Evolutionary conservation across 2,797 vertebrate species (phyloP), one percentile per base, ranked within the genome.

Genomic region (Hydrolagus colliei): DNA sequence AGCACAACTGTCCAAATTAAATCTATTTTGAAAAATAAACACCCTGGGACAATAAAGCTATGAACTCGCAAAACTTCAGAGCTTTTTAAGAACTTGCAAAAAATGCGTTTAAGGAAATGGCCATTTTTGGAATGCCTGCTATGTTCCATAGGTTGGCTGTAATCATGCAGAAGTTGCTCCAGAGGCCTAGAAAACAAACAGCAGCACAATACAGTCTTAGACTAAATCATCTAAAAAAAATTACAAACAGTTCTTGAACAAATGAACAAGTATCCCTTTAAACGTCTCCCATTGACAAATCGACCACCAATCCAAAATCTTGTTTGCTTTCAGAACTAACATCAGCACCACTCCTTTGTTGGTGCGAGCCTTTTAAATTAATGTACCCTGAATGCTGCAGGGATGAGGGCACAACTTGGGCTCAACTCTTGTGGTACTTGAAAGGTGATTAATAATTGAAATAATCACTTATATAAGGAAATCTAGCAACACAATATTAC

Each of bases 141-240:
- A 32, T 71, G 95, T 95, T 96, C 96, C 95, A 91, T 92, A 92
- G 94, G 94, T 93, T 94, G 93, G 94, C 94, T 95, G 94, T 91
- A 93, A 95, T 99, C 97, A 99, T 96, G 97, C 96, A 91, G 96
- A 97, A 95, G 96, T 97, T 93, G 96, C 94, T 94, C 97, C 97
- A 88, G 97, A 96, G 93, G 96, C 97, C 97, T 98, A 95, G 89
- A 95, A 94, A 91, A 93, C 89, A 93, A 92, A 95, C 86, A 92
- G 90, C 86, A 89, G 85, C 89, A 89, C 76, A 89, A 84, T 88
- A 89, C 76, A 74, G 41, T 93, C 93, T 95, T 94, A 94, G 91
- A 94, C 86, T 91, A 86, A 90, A 75, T 74, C 73, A 86, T 72
- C 32, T n/a, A 71, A 72, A 41, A 72, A 41, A 72, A 10, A 84